A percentile compares a stretch with the other conserved stretches of the same genome.
These are phyloP conservation scores for Drosophila ohnishii DNA, from an alignment of 1,140 invertebrate species.

Conservation along the genomic window DNA sequence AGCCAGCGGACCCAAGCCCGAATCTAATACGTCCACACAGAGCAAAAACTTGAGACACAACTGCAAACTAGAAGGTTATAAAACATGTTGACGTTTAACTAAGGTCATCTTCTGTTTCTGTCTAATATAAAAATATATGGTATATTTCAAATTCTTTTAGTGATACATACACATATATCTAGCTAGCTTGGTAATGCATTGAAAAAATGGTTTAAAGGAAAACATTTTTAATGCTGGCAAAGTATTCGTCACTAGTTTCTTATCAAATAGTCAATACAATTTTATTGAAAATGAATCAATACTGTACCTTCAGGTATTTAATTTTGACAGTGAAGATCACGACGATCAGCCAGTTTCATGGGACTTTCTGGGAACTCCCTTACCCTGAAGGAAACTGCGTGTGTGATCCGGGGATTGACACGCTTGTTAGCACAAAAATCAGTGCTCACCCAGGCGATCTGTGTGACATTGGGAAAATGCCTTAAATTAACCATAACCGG, in stretches of 20 bases:
- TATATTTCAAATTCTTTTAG: background rate
- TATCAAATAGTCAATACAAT: no score
- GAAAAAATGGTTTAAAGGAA: no score
- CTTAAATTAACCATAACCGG: conserved; percentile 61
- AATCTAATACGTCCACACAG: background rate
- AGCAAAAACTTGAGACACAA: background rate
- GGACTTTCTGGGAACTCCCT: background rate
- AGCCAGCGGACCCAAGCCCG: background rate
- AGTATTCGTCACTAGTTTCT: background rate
- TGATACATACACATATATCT: no score
- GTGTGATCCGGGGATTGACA: conserved; percentile 65
- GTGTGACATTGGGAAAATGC: conserved; percentile 46
- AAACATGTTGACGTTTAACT: background rate
- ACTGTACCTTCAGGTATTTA: background rate
- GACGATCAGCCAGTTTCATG: background rate
- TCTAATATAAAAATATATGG: background rate
- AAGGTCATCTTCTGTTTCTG: background rate
- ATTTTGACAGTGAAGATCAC: background rate
- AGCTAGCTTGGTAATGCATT: no score
- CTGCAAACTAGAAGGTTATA: background rate
- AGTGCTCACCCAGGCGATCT: conserved; percentile 9
- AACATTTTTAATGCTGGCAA: no score
- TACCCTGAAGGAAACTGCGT: conserved; percentile 7
- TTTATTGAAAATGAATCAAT: background rate
- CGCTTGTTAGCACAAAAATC: conserved; percentile 53